A percentile compares a stretch with the other conserved stretches of the same genome.
Evolutionary conservation across 37 sponge, comb jelly and placozoan species (phyloP).

Genomic region (Axinella damicornis): DNA sequence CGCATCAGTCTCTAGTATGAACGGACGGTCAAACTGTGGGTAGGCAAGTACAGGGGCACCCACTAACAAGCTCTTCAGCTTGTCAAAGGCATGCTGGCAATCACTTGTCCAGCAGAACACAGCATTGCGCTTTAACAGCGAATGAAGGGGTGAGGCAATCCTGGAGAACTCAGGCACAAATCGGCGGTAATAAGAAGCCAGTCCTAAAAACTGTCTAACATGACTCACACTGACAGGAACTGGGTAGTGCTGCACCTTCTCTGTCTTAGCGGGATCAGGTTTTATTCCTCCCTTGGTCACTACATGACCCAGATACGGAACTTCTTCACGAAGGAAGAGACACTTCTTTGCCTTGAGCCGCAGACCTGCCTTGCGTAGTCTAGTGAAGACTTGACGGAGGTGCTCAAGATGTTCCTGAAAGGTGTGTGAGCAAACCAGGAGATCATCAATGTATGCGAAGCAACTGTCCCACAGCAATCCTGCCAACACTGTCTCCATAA

Average conservation of each 20-base stretch:
- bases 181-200: constrained; percentile 10
- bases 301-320: constrained; percentile 43
- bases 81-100: constrained; percentile 26
- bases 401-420: constrained; percentile 46
- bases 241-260: no score
- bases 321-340: not conserved
- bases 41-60: constrained; percentile 2
- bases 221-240: not conserved
- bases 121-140: constrained; percentile 21
- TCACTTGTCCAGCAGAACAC: constrained; percentile 29
- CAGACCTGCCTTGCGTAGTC: constrained; percentile 16
- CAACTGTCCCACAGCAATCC: not conserved
- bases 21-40: constrained; percentile 26
- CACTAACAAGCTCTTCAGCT: constrained; percentile 7
- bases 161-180: no score
- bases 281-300: constrained; percentile 41
- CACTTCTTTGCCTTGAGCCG: constrained; percentile 38
- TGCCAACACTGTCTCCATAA: not conserved
- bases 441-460: not conserved
- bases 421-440: not conserved
- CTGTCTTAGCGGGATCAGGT: constrained; percentile 51
- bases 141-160: constrained; percentile 12
- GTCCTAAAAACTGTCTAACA: constrained; percentile 31
- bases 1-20: constrained; percentile 58
- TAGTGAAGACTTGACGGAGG: constrained; percentile 30